Conservation (phyloP, 2,797 vertebrate genomes). For the Geotrypetes seraphini region DNA sequence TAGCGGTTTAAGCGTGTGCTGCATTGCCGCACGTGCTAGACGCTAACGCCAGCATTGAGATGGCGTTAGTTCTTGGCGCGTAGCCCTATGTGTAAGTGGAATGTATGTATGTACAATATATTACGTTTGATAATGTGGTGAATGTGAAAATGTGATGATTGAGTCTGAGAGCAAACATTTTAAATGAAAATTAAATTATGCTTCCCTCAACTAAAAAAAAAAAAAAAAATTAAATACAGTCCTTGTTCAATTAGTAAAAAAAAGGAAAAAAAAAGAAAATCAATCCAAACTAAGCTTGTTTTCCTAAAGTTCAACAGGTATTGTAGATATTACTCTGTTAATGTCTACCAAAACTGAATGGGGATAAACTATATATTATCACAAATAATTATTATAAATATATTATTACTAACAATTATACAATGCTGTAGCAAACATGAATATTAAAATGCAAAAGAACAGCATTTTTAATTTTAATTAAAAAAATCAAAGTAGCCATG, state of each 20-base stretch:
- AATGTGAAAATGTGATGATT: slow-evolving; percentile 27
- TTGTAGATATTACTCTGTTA: too few species aligned
- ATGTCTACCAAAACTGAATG: too few species aligned
- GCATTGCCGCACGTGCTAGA: too few species aligned
- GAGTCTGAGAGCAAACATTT: background rate
- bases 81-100: slow-evolving; percentile 45
- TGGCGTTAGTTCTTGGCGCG: too few species aligned
- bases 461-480: slow-evolving; percentile 37
- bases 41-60: too few species aligned
- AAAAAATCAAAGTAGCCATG: too few species aligned
- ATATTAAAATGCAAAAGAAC: background rate
- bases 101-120: slow-evolving; percentile 29
- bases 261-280: too few species aligned
- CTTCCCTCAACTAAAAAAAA: slow-evolving; percentile 2
- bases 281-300: too few species aligned
- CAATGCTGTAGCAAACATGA: too few species aligned
- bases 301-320: too few species aligned
- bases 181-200: slow-evolving; percentile 2
- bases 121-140: slow-evolving; percentile 41
- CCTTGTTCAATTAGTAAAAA: background rate
- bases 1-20: too few species aligned
- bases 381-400: slow-evolving; percentile 23
- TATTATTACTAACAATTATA: slow-evolving; percentile 7
- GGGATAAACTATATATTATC: too few species aligned
- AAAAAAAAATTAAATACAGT: slow-evolving; percentile 1